Evolutionary conservation across 2,888 invertebrate genomes (phyloP), one percentile per base, ranked within the genome.

Genomic region (Polymixis flavicincta): DNA sequence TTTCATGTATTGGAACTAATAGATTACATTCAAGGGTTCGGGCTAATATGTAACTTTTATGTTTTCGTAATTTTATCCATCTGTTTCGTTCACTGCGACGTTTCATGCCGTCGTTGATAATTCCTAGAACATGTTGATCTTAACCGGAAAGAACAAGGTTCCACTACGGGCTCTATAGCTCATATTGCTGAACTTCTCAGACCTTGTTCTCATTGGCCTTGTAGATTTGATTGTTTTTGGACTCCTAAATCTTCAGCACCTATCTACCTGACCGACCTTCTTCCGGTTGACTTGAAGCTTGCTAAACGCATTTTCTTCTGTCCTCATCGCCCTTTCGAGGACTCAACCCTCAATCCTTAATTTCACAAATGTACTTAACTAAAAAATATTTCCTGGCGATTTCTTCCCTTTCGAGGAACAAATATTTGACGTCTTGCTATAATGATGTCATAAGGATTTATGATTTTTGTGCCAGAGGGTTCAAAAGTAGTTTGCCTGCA

Each of bases 401-500:
- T 17, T 81, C 32, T 67, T 76, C 19, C 67, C 57, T 64, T 68
- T 79, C 25, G 42, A 78, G 76, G 77, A 42, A 14, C 19, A n/a
- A 7, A n/a, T 78, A 78, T 50, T 77, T 11, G 48, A 57, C 14
- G 25, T 59, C 25, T 50, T 66, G 9, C 48, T 65, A 11, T 28
- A 25, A 48, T 11, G 17, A 54, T 42, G 28, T 37, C 45, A 8
- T 17, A 48, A 57, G 67, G 13, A 25, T 74, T 45, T 22, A 13
- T 22, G 19, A 11, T 45, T 52, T 60, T 50, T 61, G 14, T 66
- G 11, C n/a, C n/a, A 64, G 11, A 63, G n/a, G 17, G 28, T 66
- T 48, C 42, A n/a, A n/a, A 45, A 32, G 73, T 78, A 71, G 78
- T 67, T 73, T 55, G 59, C 42, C 57, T 60, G 64, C 73, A 60